Evolutionary conservation across 2,113 vertebrate genomes (phyloP).

Genomic region (Leptocoma aspasia): DNA sequence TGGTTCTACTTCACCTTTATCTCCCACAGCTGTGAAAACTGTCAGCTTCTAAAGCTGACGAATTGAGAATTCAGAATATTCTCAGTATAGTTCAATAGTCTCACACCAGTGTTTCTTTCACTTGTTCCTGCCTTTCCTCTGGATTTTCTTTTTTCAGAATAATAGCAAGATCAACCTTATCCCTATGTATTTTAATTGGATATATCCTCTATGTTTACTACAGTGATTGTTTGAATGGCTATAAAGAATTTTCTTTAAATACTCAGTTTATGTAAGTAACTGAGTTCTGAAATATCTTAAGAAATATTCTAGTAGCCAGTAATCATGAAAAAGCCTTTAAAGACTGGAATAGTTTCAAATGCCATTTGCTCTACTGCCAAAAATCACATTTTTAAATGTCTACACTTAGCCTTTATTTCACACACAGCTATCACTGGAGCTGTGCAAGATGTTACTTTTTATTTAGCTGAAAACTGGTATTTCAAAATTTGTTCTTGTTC

Average conservation of each 20-base stretch:
- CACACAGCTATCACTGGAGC: background rate
- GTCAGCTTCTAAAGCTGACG: background rate
- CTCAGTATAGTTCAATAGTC: background rate
- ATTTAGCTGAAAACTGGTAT: slow-evolving; percentile 7
- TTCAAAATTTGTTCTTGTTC: background rate
- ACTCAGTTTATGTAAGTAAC: background rate
- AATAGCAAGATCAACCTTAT: background rate
- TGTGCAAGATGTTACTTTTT: slow-evolving; percentile 22
- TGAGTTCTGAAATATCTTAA: background rate
- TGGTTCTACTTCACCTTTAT: background rate
- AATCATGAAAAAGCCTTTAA: background rate
- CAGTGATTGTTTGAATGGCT: background rate
- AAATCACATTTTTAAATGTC: slow-evolving; percentile 28
- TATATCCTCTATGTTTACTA: background rate
- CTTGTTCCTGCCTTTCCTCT: background rate
- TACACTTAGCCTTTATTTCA: background rate
- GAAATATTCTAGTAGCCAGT: background rate
- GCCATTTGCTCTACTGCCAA: background rate
- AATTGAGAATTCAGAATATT: background rate
- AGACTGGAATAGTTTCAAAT: background rate
- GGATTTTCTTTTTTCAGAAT: background rate
- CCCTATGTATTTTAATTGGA: background rate
- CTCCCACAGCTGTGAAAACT: background rate
- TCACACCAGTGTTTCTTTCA: background rate
- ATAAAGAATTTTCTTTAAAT: background rate